Evolutionary conservation across 2,113 vertebrate genomes (phyloP), one percentile per base, ranked within the genome.

Genomic region (Lampris megalopsis): DNA sequence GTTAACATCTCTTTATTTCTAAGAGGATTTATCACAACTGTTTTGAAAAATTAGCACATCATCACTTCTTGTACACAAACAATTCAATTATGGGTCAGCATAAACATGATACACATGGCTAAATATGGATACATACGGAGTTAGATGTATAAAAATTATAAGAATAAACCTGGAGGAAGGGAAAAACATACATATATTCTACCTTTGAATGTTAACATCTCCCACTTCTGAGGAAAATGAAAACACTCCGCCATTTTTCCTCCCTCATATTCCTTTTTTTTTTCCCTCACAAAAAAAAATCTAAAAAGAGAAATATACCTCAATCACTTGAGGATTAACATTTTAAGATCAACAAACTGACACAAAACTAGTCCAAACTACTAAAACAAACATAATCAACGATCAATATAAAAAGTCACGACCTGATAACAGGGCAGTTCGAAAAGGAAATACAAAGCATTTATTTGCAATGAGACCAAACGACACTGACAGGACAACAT

Each of bases 101-200:
- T 79, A 1, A 83, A 83, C 87, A 89, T 86, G 84, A 90, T 87
- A 73, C 83, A 87, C 64, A 49, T 71, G 86, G 80, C 82, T 80
- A 71, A 86, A 45, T 0, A 0, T 10, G 8, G 52, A 42, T 24
- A 66, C 59, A 73, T 2, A 79, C 8, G 69, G 11, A 68, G 35
- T 37, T 3, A 36, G 2, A 48, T 48, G 47, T 4, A 9, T 48
- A 9, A 5, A 48, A 48, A 48, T 52, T 10, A 52, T 52, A 11
- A 8, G 49, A 8, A 9, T 52, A 10, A 24, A 24, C 24, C 24
- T 24, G 24, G 24, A 24, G 24, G 24, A 24, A 24, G 24, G 24
- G 24, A 24, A 24, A 24, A 24, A 24, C 24, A 24, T 24, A 24
- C 24, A 24, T 24, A 24, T 24, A 24, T 24, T 24, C 24, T 24